phyloP scores from a whole-genome alignment of 1,140 invertebrate species.

The Leptinotarsa defecta region DNA sequence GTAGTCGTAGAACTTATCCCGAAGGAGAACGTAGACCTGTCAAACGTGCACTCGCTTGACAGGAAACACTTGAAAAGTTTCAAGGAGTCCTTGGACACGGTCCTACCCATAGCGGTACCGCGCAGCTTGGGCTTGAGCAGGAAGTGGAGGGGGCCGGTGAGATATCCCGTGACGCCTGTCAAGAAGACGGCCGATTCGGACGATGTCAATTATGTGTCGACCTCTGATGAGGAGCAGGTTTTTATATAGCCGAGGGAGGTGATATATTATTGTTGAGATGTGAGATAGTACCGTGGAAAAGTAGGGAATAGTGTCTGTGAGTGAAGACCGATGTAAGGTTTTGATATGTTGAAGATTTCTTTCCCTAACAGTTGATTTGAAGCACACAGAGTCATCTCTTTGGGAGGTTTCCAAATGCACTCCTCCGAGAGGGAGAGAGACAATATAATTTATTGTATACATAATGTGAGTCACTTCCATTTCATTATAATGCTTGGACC shows the following conservation, averaged over 20 bases:
- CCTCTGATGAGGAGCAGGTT: slow-evolving; percentile 55
- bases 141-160: slow-evolving; percentile 62
- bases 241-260: slow-evolving; percentile 46
- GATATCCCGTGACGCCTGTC: slow-evolving; percentile 65
- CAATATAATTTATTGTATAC: no score
- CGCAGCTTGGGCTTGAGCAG: slow-evolving; percentile 61
- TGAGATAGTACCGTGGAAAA: no score
- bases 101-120: slow-evolving; percentile 57
- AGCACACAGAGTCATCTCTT: no score
- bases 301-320: no score
- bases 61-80: slow-evolving; percentile 22
- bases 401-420: no score
- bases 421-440: no score
- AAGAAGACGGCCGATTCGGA: slow-evolving; percentile 40
- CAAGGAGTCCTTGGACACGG: slow-evolving; percentile 13
- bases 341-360: no score
- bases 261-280: no score
- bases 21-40: slow-evolving; percentile 34
- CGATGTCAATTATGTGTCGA: slow-evolving; percentile 34
- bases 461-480: no score
- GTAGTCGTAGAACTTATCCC: slow-evolving; percentile 52
- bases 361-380: no score
- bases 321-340: no score
- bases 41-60: slow-evolving; percentile 36
- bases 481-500: no score